Base-by-base conservation (phyloP, 2,888 invertebrate species). In the Lasioglossum morio region DNA sequence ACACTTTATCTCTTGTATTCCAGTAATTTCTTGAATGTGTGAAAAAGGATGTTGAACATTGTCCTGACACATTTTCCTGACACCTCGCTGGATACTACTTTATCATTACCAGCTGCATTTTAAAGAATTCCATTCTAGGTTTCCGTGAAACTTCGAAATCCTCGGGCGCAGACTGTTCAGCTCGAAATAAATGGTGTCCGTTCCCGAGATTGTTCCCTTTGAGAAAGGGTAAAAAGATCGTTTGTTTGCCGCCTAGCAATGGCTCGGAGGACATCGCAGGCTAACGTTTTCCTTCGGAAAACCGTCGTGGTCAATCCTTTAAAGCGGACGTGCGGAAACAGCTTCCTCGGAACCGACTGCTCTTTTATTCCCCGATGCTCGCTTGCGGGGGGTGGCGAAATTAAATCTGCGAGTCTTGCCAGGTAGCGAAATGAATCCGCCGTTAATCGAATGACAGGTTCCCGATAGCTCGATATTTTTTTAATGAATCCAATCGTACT, bases 401-500 rank as follows among this genome's bases (percentile, higher is more conserved):
- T 90, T 84, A 90, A 90, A 90, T 85, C 82, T 72, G 70, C 53
- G 57, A 37, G 57, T 79, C 79, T 83, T 72, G 60, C 77, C 77
- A 53, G 74, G 66, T 72, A 69, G 23, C 63, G 77, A 81, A 81
- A 89, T 79, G 84, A 87, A 88, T 87, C 27, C 84, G 79, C 80
- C 79, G 87, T 81, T 89, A 88, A 88, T 88, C 86, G 83, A 91
- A 89, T 89, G 87, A 90, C 87, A 79, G 87, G 82, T 88, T 82
- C 73, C 85, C 87, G 82, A 88, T 89, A 80, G 84, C 69, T 82
- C 83, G 80, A 87, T 89, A 86, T 84, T 89, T 90, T 88, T 88
- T 88, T 87, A 90, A 90, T 85, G 82, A 88, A 85, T 88, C 85
- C 79, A 72, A 90, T 87, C 83, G 77, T 60, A 60, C 37, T 37